Evolutionary conservation across 2,888 invertebrate genomes (phyloP).

Genomic region (Portevinia maculata): DNA sequence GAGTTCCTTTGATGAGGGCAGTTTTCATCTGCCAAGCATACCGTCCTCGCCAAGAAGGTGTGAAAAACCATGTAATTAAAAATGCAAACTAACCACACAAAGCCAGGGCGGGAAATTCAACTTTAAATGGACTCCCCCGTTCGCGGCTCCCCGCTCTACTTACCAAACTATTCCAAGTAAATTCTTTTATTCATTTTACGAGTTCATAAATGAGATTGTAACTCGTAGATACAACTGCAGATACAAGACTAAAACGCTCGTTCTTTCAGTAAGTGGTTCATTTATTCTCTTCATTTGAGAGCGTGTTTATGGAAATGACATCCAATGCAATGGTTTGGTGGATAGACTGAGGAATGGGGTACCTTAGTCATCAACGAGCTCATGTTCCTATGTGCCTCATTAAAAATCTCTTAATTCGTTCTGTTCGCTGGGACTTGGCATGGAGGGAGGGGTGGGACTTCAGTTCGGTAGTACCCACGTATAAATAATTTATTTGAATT

Average conservation of each 20-base stretch:
- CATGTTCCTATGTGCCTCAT: constrained; percentile 50
- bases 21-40: constrained; percentile 1
- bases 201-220: constrained; percentile 67
- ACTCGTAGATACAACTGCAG: constrained; percentile 45
- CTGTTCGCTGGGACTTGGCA: constrained; percentile 9
- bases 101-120: background rate
- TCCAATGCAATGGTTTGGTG: background rate
- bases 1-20: constrained; percentile 17
- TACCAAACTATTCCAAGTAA: constrained; percentile 5
- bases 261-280: constrained; percentile 50
- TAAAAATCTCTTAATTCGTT: constrained; percentile 70
- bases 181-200: constrained; percentile 35
- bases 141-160: too few species aligned
- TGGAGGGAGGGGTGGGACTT: background rate
- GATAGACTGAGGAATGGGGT: background rate
- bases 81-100: constrained; percentile 67
- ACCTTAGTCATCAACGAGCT: constrained; percentile 12
- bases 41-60: constrained; percentile 23
- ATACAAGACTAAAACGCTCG: constrained; percentile 28
- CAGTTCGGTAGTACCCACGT: background rate
- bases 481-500: constrained; percentile 66
- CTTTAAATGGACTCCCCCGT: background rate
- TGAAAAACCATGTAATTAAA: constrained; percentile 68
- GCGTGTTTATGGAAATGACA: constrained; percentile 64
- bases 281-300: constrained; percentile 68